Conservation (phyloP, 1,140 invertebrate species). For the Penaeus chinensis region DNA sequence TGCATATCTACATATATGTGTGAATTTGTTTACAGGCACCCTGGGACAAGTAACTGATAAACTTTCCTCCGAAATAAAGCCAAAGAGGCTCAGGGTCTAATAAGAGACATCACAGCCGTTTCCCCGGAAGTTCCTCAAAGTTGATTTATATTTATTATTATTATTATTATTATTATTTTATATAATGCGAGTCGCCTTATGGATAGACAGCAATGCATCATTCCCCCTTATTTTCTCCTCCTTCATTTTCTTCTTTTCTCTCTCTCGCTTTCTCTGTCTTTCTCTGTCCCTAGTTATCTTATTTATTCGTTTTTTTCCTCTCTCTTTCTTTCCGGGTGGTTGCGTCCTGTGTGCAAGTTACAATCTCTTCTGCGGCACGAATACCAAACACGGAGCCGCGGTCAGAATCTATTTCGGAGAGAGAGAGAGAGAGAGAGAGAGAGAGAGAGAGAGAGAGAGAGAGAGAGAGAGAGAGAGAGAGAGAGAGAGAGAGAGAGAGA, state of each 20-base stretch:
- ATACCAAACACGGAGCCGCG: neutral
- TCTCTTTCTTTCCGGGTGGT: constrained; percentile 2
- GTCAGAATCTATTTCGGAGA: constrained; percentile 5
- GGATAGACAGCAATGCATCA: no score
- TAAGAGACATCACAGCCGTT: no score
- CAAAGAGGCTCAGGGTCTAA: no score
- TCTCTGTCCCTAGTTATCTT: constrained; percentile 19
- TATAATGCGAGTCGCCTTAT: no score
- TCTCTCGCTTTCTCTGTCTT: neutral
- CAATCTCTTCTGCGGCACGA: constrained; percentile 4
- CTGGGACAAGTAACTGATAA: no score
- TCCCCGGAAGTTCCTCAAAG: no score
- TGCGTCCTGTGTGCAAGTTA: neutral
- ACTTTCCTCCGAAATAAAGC: no score
- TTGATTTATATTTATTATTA: no score
- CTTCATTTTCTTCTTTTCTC: neutral
- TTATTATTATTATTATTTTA: no score
- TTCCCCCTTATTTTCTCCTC: neutral
- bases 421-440: neutral
- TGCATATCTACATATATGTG: no score
- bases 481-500: neutral
- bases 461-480: neutral
- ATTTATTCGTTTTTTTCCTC: constrained; percentile 18
- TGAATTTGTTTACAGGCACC: no score
- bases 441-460: neutral